Conservation (phyloP, 1,140 invertebrate species). For the Probaryconus sp. region DNA sequence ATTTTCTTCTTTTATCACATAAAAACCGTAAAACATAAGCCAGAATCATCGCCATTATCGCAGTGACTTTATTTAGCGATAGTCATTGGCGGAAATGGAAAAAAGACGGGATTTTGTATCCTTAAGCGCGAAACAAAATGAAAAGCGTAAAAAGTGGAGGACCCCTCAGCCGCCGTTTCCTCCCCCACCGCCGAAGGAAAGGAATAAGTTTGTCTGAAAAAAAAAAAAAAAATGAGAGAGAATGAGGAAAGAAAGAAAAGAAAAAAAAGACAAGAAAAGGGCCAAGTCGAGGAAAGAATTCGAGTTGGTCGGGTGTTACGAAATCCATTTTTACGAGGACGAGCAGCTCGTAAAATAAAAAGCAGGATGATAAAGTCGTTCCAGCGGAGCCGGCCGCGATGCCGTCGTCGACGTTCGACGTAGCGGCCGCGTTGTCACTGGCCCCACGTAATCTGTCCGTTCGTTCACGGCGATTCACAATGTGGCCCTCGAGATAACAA, state of each 20-base stretch:
- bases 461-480: constrained; percentile 78
- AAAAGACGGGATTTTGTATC: constrained; percentile 43
- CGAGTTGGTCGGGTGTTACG: constrained; percentile 36
- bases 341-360: constrained; percentile 72
- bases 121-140: constrained; percentile 43
- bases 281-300: constrained; percentile 43
- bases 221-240: too few relatives aligned
- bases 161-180: too few relatives aligned
- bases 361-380: constrained; percentile 73
- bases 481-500: constrained; percentile 80
- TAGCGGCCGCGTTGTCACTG: constrained; percentile 73
- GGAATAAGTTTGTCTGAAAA: too few relatives aligned
- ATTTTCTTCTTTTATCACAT: too few relatives aligned
- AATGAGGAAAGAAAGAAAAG: constrained; percentile 20
- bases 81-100: constrained; percentile 49
- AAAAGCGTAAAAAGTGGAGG: constrained; percentile 38
- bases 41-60: too few relatives aligned
- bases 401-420: constrained; percentile 67
- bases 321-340: constrained; percentile 67
- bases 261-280: constrained; percentile 42
- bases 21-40: too few relatives aligned
- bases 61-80: constrained; percentile 5
- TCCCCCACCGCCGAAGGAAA: too few relatives aligned
- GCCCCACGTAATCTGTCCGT: constrained; percentile 78
- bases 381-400: constrained; percentile 59